These are phyloP conservation scores for Synanthedon vespiformis DNA, from an alignment of 2,888 invertebrate genomes.

Conservation along the genomic window DNA sequence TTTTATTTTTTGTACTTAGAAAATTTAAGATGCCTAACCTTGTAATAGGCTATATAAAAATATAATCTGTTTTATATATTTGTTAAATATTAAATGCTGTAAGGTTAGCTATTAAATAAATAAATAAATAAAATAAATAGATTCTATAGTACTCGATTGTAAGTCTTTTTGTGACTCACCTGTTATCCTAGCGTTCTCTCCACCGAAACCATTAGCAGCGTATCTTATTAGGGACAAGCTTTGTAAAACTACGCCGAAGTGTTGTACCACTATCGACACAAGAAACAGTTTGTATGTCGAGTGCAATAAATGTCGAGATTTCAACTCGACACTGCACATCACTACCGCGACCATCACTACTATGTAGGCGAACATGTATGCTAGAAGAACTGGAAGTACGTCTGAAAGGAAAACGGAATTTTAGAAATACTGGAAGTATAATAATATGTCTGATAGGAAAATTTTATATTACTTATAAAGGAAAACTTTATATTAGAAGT, in stretches of 20 bases:
- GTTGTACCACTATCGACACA: constrained; percentile 77
- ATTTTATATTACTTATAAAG: too few species aligned
- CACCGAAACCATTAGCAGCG: constrained; percentile 79
- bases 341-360: constrained; percentile 79
- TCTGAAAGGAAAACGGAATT: constrained; percentile 67
- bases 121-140: too few species aligned
- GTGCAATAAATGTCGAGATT: constrained; percentile 84
- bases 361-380: constrained; percentile 79
- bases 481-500: too few species aligned
- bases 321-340: constrained; percentile 81
- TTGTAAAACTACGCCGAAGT: constrained; percentile 76
- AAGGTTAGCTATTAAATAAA: too few species aligned
- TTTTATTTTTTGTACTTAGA: too few species aligned
- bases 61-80: too few species aligned
- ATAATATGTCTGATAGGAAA: too few species aligned
- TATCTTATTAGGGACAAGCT: constrained; percentile 81
- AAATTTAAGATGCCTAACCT: too few species aligned
- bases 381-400: constrained; percentile 84
- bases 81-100: too few species aligned
- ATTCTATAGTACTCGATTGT: too few species aligned
- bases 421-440: constrained; percentile 77
- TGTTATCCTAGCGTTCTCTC: constrained; percentile 48
- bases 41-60: too few species aligned
- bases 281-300: constrained; percentile 90
- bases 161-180: constrained; percentile 57